These are phyloP conservation scores for Jordanella pulchra DNA, from an alignment of 2,797 vertebrate genomes.

Conservation along the genomic window DNA sequence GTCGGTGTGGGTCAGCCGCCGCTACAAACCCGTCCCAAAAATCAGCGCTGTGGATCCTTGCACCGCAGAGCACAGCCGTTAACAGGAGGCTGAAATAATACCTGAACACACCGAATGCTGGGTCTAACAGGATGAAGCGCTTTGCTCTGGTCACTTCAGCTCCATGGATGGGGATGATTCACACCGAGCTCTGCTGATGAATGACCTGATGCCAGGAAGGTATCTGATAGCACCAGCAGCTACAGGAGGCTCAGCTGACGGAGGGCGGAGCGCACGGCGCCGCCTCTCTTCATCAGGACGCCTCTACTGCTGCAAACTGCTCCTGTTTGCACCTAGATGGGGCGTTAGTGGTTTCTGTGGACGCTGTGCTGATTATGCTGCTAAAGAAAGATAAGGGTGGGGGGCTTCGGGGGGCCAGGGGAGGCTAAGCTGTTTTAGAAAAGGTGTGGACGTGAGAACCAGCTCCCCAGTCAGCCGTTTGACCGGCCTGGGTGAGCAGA, in stretches of 20 bases:
- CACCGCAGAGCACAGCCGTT: not conserved
- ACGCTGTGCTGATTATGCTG: too few species aligned
- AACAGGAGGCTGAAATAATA: not conserved
- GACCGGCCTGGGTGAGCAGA: too few species aligned
- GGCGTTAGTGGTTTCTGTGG: too few species aligned
- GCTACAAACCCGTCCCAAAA: constrained; percentile 26
- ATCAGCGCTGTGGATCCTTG: constrained; percentile 27
- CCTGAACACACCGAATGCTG: not conserved
- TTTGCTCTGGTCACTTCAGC: too few species aligned
- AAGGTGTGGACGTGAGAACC: constrained; percentile 1
- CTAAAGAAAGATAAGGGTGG: not conserved
- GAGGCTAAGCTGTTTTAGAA: not conserved
- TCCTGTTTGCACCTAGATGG: too few species aligned
- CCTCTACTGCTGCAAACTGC: not conserved
- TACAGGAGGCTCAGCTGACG: too few species aligned
- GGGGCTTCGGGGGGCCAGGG: not conserved
- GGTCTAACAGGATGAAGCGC: too few species aligned
- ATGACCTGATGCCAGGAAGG: too few species aligned
- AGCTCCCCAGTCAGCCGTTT: too few species aligned
- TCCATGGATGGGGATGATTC: too few species aligned
- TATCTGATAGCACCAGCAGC: too few species aligned
- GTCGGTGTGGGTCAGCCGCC: constrained; percentile 24
- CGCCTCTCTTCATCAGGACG: not conserved
- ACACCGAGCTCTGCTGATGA: too few species aligned
- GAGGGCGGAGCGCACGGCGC: not conserved